Evolutionary conservation across 1,140 invertebrate genomes (phyloP), one percentile per base, ranked within the genome.

Genomic region (Leptinotarsa texana): DNA sequence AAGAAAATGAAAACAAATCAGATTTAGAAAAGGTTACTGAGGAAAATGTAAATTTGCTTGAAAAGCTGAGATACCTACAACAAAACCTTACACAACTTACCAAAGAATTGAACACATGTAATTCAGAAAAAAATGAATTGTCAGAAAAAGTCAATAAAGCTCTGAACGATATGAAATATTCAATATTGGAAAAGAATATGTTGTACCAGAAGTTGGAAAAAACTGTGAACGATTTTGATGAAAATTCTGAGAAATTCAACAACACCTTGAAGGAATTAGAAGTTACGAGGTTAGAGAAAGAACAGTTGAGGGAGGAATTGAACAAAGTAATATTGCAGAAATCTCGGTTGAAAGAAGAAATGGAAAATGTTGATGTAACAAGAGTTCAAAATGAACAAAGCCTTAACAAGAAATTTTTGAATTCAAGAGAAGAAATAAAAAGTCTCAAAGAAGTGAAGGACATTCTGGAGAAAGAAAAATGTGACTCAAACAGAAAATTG

Each of bases 401-500:
- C 13, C 21, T 62, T 18, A 4, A n/a, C 0, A 15, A 62, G 17
- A 62, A 62, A 17, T 15, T 62, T n/a, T n/a, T 6, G 6, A 62
- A n/a, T 62, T 62, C 21, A 21, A 62, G 11, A 62, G 17, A 62
- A 62, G 61, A 62, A 62, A 62, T 42, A 42, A 42, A 42, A 42
- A 42, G 33, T 42, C 33, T 42, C 33, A 42, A 42, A 42, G 33
- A 42, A 42, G 8, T 42, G 33, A 42, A 42, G 33, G 33, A 42
- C 33, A 11, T 42, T 42, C 33, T 42, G 4, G 33, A 42, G 8
- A 42, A 42, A 42, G 33, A 42, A 11, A 42, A 42, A 42, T 42
- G 33, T 11, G 11, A 62, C 15, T 62, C 61, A 15, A 67, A 67
- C n/a, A 67, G 13, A 17, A 67, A 67, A 27, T 67, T 67, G 65